These are phyloP conservation scores for Catalaphyllia jardinei DNA, from an alignment of 64 coral and sea anemone species.

Conservation along the genomic window DNA sequence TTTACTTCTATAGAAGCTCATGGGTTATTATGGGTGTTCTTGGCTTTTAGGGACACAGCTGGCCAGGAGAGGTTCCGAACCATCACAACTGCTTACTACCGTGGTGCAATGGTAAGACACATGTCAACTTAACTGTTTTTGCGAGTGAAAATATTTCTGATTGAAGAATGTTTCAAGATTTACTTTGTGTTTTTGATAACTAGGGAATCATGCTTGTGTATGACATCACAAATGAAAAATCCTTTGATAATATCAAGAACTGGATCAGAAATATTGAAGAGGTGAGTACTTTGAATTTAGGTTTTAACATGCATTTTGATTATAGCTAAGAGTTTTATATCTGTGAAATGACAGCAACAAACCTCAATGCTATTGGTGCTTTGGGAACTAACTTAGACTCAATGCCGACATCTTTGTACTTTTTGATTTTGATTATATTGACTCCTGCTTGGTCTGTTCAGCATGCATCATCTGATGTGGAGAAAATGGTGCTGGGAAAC, in stretches of 20 bases:
- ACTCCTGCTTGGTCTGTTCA: not conserved
- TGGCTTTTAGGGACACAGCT: slow-evolving; percentile 88
- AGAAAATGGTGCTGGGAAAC: slow-evolving; percentile 99
- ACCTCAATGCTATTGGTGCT: not conserved
- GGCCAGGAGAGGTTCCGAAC: slow-evolving; percentile 97
- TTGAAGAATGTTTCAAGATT: not conserved
- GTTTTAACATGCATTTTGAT: not conserved
- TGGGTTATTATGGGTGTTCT: not conserved
- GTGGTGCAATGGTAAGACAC: slow-evolving; percentile 84
- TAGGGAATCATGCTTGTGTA: slow-evolving; percentile 99
- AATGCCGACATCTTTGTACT: not conserved
- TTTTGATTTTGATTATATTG: not conserved
- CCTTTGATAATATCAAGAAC: slow-evolving; percentile 99
- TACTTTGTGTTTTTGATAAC: not conserved
- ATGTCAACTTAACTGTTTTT: not conserved
- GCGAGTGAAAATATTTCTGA: not conserved
- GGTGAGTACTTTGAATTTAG: slow-evolving; percentile 25
- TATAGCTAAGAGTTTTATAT: no score
- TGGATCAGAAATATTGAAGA: slow-evolving; percentile 99
- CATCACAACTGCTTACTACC: slow-evolving; percentile 98
- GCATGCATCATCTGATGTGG: slow-evolving; percentile 98
- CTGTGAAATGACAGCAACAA: no score
- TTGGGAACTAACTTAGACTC: not conserved
- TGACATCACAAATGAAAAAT: slow-evolving; percentile 98
- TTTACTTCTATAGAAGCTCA: not conserved